Base-by-base conservation (phyloP, 2,888 invertebrate genomes). In the Clistopyga incitator region DNA sequence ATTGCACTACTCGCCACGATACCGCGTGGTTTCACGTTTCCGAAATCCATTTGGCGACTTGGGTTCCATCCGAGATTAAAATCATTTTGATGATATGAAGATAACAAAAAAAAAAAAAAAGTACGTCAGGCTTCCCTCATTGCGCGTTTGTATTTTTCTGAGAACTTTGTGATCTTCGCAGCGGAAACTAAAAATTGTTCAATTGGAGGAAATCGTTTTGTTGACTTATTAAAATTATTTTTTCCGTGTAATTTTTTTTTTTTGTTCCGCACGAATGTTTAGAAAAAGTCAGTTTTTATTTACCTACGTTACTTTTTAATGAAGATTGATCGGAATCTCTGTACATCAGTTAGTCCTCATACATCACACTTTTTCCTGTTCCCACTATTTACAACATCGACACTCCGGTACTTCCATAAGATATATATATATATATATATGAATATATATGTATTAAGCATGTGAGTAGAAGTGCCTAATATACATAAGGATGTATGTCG, bases 31-130 rank as follows among this genome's bases (percentile, higher is more conserved):
- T 84, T 84, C 83, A 84, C 74, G 68, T 84, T 84, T 80, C 83
- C 80, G 70, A 84, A 84, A 84, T 84, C 83, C 83, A 84, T 84
- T 84, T 56, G 56, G 83, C 83, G 83, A 80, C 83, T 84, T 84
- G 83, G 80, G 83, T 80, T 84, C 83, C 80, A 61, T 23, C 52
- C 42, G 52, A 80, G 83, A 84, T 77, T 45, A 64, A 80, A 77
- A 77, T 84, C 79, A 76, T 72, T 67, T 15, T 18, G 34, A 71
- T 23, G 71, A 25, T 23, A 52, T 20, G 64, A 64, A 70, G 34
- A 61, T 59, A 38, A 42, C 42, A 64, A 25, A 20, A 13, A 10
- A 61, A 47, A 38, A 42, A 54, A 64, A 25, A 20, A 13, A 10
- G 6, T 25, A 6, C 8, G 20, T 15, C 15, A 50, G 6, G 18